These are phyloP conservation scores for Falco columbarius DNA, from an alignment of 2,797 vertebrate species.

Conservation along the genomic window DNA sequence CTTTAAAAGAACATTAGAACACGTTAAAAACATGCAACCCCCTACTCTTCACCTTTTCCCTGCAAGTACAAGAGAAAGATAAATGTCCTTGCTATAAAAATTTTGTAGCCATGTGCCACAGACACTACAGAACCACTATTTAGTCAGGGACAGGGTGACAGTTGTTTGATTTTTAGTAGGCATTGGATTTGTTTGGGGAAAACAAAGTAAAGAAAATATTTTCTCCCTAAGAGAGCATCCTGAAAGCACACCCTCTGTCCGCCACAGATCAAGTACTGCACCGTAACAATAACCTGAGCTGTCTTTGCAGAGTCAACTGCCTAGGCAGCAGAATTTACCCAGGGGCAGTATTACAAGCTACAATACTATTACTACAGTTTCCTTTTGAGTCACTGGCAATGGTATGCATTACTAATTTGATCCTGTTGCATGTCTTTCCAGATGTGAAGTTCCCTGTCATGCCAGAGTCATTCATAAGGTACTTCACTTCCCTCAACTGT, in stretches of 20 bases:
- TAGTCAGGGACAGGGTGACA: background rate
- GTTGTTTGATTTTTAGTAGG: background rate
- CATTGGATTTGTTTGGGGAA: background rate
- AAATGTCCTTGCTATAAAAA: background rate
- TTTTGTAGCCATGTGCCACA: background rate
- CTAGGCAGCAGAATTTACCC: background rate
- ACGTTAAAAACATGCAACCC: background rate
- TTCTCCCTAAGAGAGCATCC: background rate
- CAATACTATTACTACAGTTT: background rate
- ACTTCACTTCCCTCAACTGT: background rate
- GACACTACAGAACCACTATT: background rate
- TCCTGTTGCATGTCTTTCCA: slow-evolving; percentile 10
- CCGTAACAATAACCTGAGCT: background rate
- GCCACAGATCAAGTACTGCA: background rate
- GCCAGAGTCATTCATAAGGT: background rate
- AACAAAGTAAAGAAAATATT: background rate
- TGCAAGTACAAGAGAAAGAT: background rate
- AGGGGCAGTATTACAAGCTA: background rate
- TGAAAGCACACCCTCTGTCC: background rate
- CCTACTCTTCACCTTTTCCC: background rate
- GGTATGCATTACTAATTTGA: slow-evolving; percentile 21
- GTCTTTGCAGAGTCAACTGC: background rate
- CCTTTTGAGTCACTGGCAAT: slow-evolving; percentile 31
- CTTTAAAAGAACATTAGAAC: background rate
- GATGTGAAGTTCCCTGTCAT: background rate